Evolutionary conservation across 2,797 vertebrate species (phyloP).

Genomic region (Sebastes oblongus): DNA sequence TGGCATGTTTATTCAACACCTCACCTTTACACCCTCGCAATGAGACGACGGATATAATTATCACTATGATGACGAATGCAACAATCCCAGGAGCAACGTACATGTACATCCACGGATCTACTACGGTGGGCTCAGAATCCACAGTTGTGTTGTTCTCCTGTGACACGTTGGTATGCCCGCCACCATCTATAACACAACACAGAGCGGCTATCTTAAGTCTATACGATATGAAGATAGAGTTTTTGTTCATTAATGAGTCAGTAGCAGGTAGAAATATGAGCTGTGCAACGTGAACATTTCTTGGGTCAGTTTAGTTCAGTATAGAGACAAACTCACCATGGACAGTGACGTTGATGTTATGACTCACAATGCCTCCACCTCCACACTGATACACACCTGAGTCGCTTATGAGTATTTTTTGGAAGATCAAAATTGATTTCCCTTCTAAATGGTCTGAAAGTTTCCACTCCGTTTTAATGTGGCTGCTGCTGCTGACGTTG

Average conservation of each 20-base stretch:
- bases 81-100: slow-evolving; percentile 37
- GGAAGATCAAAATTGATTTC: not conserved
- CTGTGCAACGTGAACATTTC: not conserved
- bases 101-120: not conserved
- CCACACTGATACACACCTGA: slow-evolving; percentile 1
- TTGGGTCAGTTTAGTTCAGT: not conserved
- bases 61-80: slow-evolving; percentile 51
- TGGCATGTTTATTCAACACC: not conserved
- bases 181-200: not conserved
- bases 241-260: not conserved
- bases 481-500: not conserved
- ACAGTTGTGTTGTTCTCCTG: accelerated
- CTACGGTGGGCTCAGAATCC: accelerated
- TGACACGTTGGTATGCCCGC: accelerated
- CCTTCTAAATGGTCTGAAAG: accelerated
- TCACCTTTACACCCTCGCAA: slow-evolving; percentile 60
- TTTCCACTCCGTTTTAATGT: not conserved
- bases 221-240: not conserved
- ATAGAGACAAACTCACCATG: slow-evolving; percentile 20
- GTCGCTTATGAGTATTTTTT: not conserved
- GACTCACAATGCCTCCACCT: accelerated
- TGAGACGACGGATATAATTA: slow-evolving; percentile 42
- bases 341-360: slow-evolving; percentile 16
- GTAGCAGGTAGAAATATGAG: not conserved
- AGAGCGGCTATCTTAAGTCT: not conserved